These are phyloP conservation scores for Pollenia angustigena DNA, from an alignment of 2,888 invertebrate genomes.

Conservation along the genomic window DNA sequence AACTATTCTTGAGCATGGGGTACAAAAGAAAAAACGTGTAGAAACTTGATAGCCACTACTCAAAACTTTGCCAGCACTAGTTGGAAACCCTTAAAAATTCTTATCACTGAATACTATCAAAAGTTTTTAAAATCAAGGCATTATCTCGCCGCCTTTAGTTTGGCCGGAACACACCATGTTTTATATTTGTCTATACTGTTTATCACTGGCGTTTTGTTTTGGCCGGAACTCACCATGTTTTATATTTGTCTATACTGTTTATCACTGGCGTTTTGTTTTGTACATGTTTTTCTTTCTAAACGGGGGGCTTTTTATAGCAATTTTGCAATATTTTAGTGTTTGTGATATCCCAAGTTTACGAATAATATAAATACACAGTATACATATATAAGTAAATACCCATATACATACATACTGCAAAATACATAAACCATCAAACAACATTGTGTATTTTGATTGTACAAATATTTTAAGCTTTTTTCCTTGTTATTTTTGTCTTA, in stretches of 20 bases:
- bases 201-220: background rate
- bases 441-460: slow-evolving; percentile 11
- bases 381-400: background rate
- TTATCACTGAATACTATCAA: no score
- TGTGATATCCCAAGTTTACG: background rate
- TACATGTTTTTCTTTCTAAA: background rate
- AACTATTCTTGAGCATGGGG: no score
- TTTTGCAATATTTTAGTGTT: slow-evolving; percentile 29
- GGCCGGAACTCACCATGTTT: background rate
- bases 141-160: no score
- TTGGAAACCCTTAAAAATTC: no score
- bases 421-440: background rate
- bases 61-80: no score
- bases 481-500: background rate
- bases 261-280: background rate
- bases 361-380: background rate
- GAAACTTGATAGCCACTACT: no score
- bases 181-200: background rate
- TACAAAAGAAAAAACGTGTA: no score
- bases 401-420: background rate
- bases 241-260: background rate
- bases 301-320: slow-evolving; percentile 12
- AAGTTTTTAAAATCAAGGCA: no score
- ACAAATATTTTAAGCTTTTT: slow-evolving; percentile 24
- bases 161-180: background rate